phyloP scores from a whole-genome alignment of 92 coral and sea anemone species.

The Bergia sp. region DNA sequence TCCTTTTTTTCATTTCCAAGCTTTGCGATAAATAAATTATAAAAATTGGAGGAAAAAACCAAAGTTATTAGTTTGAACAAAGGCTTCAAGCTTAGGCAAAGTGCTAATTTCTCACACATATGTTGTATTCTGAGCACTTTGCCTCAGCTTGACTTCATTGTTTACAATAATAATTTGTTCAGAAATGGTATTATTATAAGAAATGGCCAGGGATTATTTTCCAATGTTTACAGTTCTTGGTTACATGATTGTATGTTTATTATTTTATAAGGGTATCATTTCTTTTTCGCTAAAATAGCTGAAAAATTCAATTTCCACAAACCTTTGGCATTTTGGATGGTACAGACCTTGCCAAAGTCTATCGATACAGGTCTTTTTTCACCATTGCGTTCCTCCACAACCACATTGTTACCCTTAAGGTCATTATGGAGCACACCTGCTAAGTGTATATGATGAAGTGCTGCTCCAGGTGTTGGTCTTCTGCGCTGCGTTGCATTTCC shows the following conservation, averaged over 20 bases:
- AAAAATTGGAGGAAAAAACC: no score
- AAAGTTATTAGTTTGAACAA: no score
- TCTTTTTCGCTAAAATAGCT: conserved; percentile 9
- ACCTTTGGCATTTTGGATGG: conserved; percentile 43
- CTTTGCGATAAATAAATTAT: no score
- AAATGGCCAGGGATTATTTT: conserved; percentile 7
- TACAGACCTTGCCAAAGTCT: conserved; percentile 64
- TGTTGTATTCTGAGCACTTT: conserved; percentile 7
- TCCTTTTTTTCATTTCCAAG: no score
- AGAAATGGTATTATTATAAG: background rate
- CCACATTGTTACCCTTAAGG: conserved; percentile 56
- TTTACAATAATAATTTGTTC: background rate
- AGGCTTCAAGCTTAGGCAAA: no score
- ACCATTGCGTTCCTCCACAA: conserved; percentile 44
- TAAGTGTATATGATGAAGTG: conserved; percentile 46
- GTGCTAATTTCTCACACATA: background rate
- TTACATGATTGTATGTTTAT: conserved; percentile 1
- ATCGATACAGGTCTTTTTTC: conserved; percentile 49
- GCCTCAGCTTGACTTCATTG: conserved; percentile 9
- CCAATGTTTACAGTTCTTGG: conserved; percentile 12
- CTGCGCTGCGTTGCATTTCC: no score
- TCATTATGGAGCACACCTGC: conserved; percentile 59
- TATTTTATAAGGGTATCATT: conserved; percentile 19
- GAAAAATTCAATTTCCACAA: conserved; percentile 5
- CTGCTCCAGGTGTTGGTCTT: conserved; percentile 30